Evolutionary conservation across 2,888 invertebrate species (phyloP).

Genomic region (Drosophila niveifrons): DNA sequence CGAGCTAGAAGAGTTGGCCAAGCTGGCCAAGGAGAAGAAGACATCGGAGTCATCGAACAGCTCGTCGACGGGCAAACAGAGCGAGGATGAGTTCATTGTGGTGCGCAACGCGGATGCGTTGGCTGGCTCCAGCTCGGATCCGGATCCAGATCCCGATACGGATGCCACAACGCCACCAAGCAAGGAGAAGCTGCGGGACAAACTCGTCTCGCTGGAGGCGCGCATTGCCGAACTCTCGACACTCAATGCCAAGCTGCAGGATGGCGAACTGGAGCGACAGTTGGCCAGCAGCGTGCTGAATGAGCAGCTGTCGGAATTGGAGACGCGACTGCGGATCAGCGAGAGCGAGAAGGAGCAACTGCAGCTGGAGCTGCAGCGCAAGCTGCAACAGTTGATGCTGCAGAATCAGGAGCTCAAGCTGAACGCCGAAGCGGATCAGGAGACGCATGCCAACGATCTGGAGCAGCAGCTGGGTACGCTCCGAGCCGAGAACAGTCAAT

Average conservation of each 20-base stretch:
- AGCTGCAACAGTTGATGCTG: slow-evolving; percentile 72
- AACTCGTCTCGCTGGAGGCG: slow-evolving; percentile 81
- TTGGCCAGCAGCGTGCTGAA: slow-evolving; percentile 72
- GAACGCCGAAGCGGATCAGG: slow-evolving; percentile 80
- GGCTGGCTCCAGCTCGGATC: slow-evolving; percentile 50
- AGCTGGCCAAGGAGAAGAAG: slow-evolving; percentile 74
- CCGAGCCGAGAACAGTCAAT: slow-evolving; percentile 68
- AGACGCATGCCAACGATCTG: slow-evolving; percentile 71
- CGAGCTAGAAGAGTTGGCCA: slow-evolving; percentile 73
- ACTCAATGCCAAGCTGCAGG: slow-evolving; percentile 78
- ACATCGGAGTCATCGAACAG: slow-evolving; percentile 80
- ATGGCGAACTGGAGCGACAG: slow-evolving; percentile 80
- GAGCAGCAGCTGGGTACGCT: slow-evolving; percentile 74
- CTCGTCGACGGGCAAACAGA: slow-evolving; percentile 79
- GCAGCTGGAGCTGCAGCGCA: slow-evolving; percentile 78
- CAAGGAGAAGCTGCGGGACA: slow-evolving; percentile 83
- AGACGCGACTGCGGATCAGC: slow-evolving; percentile 70
- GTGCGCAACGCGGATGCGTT: slow-evolving; percentile 78
- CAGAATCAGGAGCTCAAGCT: slow-evolving; percentile 81
- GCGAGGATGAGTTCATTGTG: slow-evolving; percentile 83
- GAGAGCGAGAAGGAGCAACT: slow-evolving; percentile 80
- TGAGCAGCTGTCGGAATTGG: slow-evolving; percentile 75
- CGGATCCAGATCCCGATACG: slow-evolving; percentile 45
- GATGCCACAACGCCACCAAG: slow-evolving; percentile 66
- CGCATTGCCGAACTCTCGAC: slow-evolving; percentile 73